Conservation (phyloP, 2,113 vertebrate genomes). For the Pteruthius melanotis region DNA sequence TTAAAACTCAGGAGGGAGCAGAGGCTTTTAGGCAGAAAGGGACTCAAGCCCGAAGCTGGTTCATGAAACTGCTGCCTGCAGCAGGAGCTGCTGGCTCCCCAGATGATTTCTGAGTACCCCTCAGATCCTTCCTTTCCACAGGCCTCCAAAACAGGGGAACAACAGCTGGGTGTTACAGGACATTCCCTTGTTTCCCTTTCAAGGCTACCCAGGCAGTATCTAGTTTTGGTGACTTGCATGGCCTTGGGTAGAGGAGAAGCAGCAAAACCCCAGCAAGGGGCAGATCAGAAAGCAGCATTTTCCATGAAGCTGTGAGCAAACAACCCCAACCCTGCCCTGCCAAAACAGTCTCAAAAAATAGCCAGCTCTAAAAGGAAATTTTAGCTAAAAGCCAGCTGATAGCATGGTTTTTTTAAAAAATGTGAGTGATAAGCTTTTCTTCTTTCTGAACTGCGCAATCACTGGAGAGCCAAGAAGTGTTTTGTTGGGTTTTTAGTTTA, state of each 20-base stretch:
- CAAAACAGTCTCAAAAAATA: not conserved
- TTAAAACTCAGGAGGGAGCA: not conserved
- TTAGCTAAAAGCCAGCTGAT: not conserved
- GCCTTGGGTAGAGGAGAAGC: not conserved
- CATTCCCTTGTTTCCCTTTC: not conserved
- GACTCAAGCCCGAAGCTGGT: not conserved
- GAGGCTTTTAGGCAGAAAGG: not conserved
- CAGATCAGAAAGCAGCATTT: not conserved
- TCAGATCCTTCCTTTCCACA: not conserved
- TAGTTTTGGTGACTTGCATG: not conserved
- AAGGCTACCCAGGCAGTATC: not conserved
- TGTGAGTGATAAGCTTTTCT: not conserved
- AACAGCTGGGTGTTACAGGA: not conserved
- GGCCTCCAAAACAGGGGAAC: not conserved
- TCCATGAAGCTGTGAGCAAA: not conserved
- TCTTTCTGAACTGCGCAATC: not conserved
- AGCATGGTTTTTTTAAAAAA: not conserved
- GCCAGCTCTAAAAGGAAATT: not conserved
- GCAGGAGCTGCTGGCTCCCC: not conserved
- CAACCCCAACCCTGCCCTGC: not conserved
- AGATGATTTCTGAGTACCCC: not conserved
- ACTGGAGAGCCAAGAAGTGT: not conserved
- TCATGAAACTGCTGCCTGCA: rapidly evolving
- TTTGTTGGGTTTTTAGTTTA: not conserved
- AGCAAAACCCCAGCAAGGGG: rapidly evolving